These are phyloP conservation scores for Hylaeus anthracinus DNA, from an alignment of 1,140 invertebrate species.

Conservation along the genomic window DNA sequence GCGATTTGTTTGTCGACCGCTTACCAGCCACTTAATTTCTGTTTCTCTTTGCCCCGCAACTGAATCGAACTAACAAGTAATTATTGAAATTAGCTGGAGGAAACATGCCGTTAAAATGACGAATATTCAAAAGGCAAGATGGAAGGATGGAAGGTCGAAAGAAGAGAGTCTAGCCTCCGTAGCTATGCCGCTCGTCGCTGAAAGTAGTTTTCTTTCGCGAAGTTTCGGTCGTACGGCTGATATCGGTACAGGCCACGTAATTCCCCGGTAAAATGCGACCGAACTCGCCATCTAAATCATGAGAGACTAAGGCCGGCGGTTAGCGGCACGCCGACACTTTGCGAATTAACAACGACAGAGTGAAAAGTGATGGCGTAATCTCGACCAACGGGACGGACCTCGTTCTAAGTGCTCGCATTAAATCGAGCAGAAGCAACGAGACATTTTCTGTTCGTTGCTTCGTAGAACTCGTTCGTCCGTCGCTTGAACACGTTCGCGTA, in stretches of 20 bases:
- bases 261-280: not conserved
- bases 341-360: constrained; percentile 42
- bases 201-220: constrained; percentile 5
- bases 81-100: too few species aligned
- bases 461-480: constrained; percentile 11
- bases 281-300: constrained; percentile 38
- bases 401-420: not conserved
- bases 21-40: too few species aligned
- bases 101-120: too few species aligned
- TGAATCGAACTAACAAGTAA: too few species aligned
- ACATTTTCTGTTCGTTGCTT: not conserved
- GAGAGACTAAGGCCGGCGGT: constrained; percentile 21
- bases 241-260: constrained; percentile 27
- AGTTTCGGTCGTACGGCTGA: constrained; percentile 21
- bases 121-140: too few species aligned
- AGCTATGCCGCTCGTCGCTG: too few species aligned
- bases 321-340: constrained; percentile 30
- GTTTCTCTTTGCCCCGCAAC: too few species aligned
- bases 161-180: too few species aligned
- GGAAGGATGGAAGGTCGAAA: too few species aligned
- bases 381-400: not conserved
- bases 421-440: constrained; percentile 34
- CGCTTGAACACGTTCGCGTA: constrained; percentile 12
- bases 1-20: too few species aligned
- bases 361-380: constrained; percentile 31